phyloP scores from a whole-genome alignment of 2,797 vertebrate genomes.

The Sardinella longiceps region DNA sequence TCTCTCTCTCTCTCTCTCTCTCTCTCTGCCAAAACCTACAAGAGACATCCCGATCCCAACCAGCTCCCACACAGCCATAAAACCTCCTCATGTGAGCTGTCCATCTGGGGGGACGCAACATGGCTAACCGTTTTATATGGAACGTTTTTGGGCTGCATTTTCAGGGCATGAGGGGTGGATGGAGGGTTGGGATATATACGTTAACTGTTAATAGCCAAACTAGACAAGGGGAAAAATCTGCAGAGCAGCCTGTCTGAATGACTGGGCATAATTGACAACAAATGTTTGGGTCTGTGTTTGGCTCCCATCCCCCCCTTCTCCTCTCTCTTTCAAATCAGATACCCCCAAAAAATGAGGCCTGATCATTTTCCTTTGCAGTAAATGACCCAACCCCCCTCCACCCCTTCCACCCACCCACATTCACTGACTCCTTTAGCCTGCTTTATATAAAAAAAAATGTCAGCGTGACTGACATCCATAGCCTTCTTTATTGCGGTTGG shows the following conservation, averaged over 20 bases:
- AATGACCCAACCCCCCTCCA: neutral
- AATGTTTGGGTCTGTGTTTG: conserved; percentile 48
- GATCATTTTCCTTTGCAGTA: neutral
- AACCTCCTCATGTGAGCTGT: conserved; percentile 42
- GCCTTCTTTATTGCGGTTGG: neutral
- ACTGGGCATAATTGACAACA: conserved; percentile 50
- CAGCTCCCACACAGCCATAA: conserved; percentile 52
- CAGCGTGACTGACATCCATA: neutral
- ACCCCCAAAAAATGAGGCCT: conserved; percentile 24
- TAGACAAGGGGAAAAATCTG: conserved; percentile 36
- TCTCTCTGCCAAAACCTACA: conserved; percentile 45
- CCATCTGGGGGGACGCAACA: conserved; percentile 52
- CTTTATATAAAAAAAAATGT: neutral
- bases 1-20: conserved; percentile 46
- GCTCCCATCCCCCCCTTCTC: neutral
- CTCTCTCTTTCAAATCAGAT: neutral
- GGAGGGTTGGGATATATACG: conserved; percentile 42
- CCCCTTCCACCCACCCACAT: neutral
- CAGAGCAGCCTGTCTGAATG: conserved; percentile 41
- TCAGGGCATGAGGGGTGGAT: neutral
- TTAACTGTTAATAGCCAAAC: conserved; percentile 28
- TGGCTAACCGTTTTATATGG: conserved; percentile 49
- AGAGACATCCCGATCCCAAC: conserved; percentile 51
- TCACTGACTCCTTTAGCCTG: neutral
- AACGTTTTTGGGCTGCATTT: conserved; percentile 39